Evolutionary conservation across 30 jellyfish, hydroid and myxozoan genomes (phyloP), one percentile per base, ranked within the genome.

Genomic region (Catostylus mosaicus): DNA sequence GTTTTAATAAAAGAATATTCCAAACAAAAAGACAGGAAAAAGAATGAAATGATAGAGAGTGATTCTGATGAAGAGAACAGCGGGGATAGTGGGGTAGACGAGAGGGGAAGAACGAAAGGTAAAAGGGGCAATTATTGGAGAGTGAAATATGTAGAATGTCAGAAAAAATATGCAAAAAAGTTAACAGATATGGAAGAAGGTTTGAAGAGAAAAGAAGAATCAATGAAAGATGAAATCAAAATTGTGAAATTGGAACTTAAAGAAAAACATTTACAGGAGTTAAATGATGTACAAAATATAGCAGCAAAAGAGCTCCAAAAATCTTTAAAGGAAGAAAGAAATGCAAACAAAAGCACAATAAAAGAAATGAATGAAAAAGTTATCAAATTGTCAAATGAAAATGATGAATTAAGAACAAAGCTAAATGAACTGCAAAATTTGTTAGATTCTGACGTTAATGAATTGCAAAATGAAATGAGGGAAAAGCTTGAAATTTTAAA

Each of bases 251-350:
- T 56, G 36, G 96, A 85, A 47, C 14, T 81, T 43, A 63, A 22
- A 20, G 84, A 81, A 46, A 81, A 66, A 32, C 84, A 73, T 33
- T 14, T 48, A 16, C 19, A 67, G 26, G 91, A 81, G 50, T 20
- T 81, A 16, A 81, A 67, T 30, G 91, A 81, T 29, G 64, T 81
- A 19, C 84, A 81, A 34, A 81, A 37, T 18, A 48, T 52, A n/a
- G 84, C 91, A n/a, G 81, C 91, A 46, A 81, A 81, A 65, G 91
- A 81, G 61, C 78, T 81, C 27, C 91, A 81, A 30, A 81, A 66
- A 38, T 32, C 73, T 6, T 37, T 81, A 38, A 81, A 32, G 57
- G 91, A 81, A 81, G 91, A 81, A 69, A 81, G 91, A 56, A 81
- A 40, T 54, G 51, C 61, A 27, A 56, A 54, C 46, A 67, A 68